Evolutionary conservation across 2,888 invertebrate species (phyloP).

Genomic region (Nebria brevicollis): DNA sequence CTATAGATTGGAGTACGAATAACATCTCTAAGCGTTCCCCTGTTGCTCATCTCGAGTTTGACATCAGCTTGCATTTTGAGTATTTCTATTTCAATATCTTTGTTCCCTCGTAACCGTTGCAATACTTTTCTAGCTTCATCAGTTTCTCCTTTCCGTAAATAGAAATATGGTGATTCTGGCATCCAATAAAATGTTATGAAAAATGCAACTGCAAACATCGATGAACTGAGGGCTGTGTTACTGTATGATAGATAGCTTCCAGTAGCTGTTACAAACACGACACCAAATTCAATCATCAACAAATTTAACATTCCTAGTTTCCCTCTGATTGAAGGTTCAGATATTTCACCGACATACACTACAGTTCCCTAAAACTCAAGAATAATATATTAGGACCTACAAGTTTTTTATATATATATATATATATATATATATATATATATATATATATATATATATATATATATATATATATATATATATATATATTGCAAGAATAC

Average conservation of each 20-base stretch:
- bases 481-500: conserved; percentile 7
- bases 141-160: conserved; percentile 59
- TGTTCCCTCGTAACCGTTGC: conserved; percentile 55
- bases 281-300: conserved; percentile 60
- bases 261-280: conserved; percentile 58
- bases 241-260: conserved; percentile 60
- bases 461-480: too few species aligned
- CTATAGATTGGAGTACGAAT: conserved; percentile 52
- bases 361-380: conserved; percentile 63
- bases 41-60: conserved; percentile 57
- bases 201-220: conserved; percentile 58
- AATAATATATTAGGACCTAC: background rate
- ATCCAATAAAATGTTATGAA: conserved; percentile 60
- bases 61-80: conserved; percentile 59
- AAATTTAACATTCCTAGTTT: conserved; percentile 58
- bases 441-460: too few species aligned
- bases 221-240: conserved; percentile 56
- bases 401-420: too few species aligned
- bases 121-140: conserved; percentile 57
- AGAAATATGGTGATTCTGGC: conserved; percentile 64
- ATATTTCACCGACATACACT: conserved; percentile 67
- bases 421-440: too few species aligned
- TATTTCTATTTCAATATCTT: conserved; percentile 61
- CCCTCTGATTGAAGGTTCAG: conserved; percentile 66
- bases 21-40: conserved; percentile 57